A percentile compares a stretch with the other conserved stretches of the same genome.
These are phyloP conservation scores for Sphinx pinastri DNA, from an alignment of 2,888 invertebrate genomes.

Conservation along the genomic window DNA sequence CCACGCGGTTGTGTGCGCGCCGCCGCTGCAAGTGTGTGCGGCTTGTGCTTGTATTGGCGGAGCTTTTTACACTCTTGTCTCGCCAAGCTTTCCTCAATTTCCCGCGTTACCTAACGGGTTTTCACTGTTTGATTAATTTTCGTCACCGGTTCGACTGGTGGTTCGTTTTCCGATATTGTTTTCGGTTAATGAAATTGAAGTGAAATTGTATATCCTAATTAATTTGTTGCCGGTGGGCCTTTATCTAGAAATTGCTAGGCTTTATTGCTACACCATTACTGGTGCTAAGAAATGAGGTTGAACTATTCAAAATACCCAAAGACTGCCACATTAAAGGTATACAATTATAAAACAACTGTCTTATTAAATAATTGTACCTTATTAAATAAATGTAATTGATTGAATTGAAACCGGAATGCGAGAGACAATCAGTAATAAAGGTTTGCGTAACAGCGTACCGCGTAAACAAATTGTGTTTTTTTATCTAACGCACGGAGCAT, in stretches of 20 bases:
- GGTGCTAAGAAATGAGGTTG: no score
- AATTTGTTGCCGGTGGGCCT: slow-evolving; percentile 24
- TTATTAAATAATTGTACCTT: slow-evolving; percentile 37
- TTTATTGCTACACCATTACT: no score
- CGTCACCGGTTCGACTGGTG: slow-evolving; percentile 34
- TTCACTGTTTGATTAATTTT: slow-evolving; percentile 53
- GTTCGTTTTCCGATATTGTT: slow-evolving; percentile 43
- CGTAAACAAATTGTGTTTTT: slow-evolving; percentile 79
- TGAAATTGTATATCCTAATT: slow-evolving; percentile 40
- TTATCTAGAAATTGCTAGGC: background rate
- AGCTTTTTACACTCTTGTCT: slow-evolving; percentile 80
- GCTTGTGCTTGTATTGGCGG: slow-evolving; percentile 45
- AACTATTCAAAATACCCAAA: background rate
- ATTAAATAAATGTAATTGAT: slow-evolving; percentile 37
- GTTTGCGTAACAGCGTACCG: slow-evolving; percentile 76
- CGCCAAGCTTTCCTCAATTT: slow-evolving; percentile 76
- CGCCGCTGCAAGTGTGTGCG: slow-evolving; percentile 27
- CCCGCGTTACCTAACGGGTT: slow-evolving; percentile 76
- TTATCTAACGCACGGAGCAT: slow-evolving; percentile 82
- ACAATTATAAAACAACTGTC: slow-evolving; percentile 4
- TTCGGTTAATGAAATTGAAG: slow-evolving; percentile 43
- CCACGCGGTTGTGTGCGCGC: slow-evolving; percentile 44
- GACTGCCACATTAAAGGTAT: background rate
- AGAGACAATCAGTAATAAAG: slow-evolving; percentile 52
- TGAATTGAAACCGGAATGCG: slow-evolving; percentile 57